Conservation (phyloP, 2,113 vertebrate genomes). For the Alexandromys fortis region DNA sequence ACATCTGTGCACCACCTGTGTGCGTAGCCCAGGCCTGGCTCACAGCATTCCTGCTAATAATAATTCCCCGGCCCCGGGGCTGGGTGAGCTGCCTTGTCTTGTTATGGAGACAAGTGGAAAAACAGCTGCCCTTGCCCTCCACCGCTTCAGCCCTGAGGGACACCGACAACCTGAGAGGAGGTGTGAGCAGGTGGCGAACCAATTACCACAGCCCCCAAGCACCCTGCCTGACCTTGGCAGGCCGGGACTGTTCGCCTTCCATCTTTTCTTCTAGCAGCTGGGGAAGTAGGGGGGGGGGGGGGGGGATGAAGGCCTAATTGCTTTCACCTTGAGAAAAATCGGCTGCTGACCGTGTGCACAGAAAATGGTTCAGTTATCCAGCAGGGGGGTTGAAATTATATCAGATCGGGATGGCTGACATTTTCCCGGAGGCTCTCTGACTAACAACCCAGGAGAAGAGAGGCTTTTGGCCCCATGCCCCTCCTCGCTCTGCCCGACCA, state of each 20-base stretch:
- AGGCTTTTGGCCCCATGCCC: background rate
- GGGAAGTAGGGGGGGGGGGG: background rate
- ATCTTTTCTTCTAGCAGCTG: slow-evolving; percentile 52
- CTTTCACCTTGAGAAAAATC: slow-evolving; percentile 79
- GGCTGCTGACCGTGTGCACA: slow-evolving; percentile 41
- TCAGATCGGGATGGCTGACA: slow-evolving; percentile 49
- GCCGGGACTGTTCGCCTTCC: slow-evolving; percentile 10
- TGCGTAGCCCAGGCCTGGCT: background rate
- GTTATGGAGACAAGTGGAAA: slow-evolving; percentile 21
- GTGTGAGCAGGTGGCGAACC: slow-evolving; percentile 35
- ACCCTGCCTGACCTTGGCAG: slow-evolving; percentile 58
- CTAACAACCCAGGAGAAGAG: slow-evolving; percentile 46
- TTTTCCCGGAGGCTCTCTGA: slow-evolving; percentile 56
- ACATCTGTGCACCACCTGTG: background rate
- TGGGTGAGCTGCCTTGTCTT: background rate
- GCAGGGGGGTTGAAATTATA: slow-evolving; percentile 66
- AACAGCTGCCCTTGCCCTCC: slow-evolving; percentile 2
- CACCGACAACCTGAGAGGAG: slow-evolving; percentile 16
- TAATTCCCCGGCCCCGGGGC: background rate
- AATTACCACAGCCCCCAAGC: slow-evolving; percentile 52
- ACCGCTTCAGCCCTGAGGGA: slow-evolving; percentile 37
- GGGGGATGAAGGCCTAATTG: slow-evolving; percentile 64
- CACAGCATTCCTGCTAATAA: background rate
- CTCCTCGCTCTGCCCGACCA: slow-evolving; percentile 13
- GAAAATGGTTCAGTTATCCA: slow-evolving; percentile 66